Conservation (phyloP, 2,888 invertebrate genomes). For the Prionchulus punctatus region DNA sequence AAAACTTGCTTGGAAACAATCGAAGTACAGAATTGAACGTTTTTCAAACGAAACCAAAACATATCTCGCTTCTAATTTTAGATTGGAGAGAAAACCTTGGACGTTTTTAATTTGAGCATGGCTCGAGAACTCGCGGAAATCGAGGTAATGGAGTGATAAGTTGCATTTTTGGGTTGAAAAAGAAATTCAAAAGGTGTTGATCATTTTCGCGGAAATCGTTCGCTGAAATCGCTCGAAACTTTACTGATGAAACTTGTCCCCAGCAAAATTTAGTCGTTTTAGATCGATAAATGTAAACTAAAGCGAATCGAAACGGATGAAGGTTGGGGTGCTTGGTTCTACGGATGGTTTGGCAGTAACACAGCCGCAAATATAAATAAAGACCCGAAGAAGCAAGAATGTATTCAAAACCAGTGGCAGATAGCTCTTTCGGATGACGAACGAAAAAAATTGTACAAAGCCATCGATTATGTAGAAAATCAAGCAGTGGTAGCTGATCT, state of each 20-base stretch:
- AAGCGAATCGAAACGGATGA: conserved; percentile 35
- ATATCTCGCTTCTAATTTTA: conserved; percentile 24
- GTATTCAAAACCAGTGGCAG: conserved; percentile 50
- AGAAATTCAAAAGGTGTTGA: too few relatives aligned
- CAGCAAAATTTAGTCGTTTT: neutral
- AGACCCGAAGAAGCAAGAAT: conserved; percentile 11
- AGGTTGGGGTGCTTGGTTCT: conserved; percentile 43
- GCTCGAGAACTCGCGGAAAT: conserved; percentile 73
- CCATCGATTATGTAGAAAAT: conserved; percentile 90
- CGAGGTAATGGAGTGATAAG: too few relatives aligned
- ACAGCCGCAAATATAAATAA: conserved; percentile 11
- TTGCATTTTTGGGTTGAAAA: too few relatives aligned
- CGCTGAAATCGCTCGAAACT: too few relatives aligned
- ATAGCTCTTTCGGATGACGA: conserved; percentile 85
- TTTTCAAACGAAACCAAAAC: neutral
- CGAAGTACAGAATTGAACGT: conserved; percentile 22
- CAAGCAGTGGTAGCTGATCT: conserved; percentile 39
- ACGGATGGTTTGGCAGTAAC: conserved; percentile 36
- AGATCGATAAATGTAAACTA: conserved; percentile 22
- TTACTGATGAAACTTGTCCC: neutral
- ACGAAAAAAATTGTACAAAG: conserved; percentile 74
- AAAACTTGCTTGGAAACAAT: conserved; percentile 24
- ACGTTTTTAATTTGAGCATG: conserved; percentile 76
- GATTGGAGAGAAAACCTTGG: conserved; percentile 59
- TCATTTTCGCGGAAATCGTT: too few relatives aligned